A percentile compares a stretch with the other conserved stretches of the same genome.
These are phyloP conservation scores for Herpailurus yagouaroundi DNA, from an alignment of 2,113 vertebrate species.

Conservation along the genomic window DNA sequence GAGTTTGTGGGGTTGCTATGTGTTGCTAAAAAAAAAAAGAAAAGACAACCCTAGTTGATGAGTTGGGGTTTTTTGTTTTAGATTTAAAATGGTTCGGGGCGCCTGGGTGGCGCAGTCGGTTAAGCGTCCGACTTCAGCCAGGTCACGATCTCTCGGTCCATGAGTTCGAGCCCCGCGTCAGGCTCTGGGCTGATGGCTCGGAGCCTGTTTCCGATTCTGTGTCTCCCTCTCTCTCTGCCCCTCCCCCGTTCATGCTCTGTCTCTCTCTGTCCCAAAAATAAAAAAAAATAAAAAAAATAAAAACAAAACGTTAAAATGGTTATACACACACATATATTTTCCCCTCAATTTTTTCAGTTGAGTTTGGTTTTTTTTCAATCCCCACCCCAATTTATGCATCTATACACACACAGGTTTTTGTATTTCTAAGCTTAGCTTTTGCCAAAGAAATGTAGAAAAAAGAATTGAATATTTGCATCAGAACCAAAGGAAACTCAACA, in stretches of 20 bases:
- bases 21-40: not conserved
- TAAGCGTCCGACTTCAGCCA: no score
- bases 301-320: conserved; percentile 43
- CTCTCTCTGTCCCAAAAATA: no score
- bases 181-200: no score
- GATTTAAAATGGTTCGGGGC: conserved; percentile 45
- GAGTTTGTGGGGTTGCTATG: not conserved
- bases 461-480: not conserved
- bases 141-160: no score
- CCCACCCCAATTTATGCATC: not conserved
- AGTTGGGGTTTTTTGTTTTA: not conserved
- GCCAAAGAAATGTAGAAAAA: not conserved
- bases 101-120: no score
- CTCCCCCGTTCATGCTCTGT: no score
- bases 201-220: no score
- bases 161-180: no score
- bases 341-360: not conserved
- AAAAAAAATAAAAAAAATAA: no score
- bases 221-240: no score
- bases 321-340: not conserved
- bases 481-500: conserved; percentile 14
- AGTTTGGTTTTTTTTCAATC: not conserved
- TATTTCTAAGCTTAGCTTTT: not conserved
- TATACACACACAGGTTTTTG: not conserved
- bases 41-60: not conserved